These are phyloP conservation scores for Pocillopora grandis DNA, from an alignment of 92 coral and sea anemone species.

Conservation along the genomic window DNA sequence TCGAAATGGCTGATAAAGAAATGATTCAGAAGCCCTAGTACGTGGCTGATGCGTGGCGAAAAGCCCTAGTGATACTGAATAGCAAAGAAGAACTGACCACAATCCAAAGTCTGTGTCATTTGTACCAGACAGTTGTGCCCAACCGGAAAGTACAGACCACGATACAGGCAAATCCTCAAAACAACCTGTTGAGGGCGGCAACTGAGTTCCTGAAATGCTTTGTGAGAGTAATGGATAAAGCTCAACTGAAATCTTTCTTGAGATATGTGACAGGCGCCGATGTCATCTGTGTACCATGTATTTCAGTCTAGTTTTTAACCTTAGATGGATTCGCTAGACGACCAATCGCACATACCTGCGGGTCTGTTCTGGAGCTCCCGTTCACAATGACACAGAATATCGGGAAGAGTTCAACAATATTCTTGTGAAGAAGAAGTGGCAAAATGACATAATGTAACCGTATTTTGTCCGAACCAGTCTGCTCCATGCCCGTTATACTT, in stretches of 20 bases:
- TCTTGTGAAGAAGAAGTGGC: background rate
- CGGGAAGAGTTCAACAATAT: constrained; percentile 39
- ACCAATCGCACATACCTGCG: constrained; percentile 49
- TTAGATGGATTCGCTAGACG: constrained; percentile 43
- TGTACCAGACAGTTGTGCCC: constrained; percentile 37
- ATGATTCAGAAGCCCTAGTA: constrained; percentile 50
- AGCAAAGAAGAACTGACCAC: constrained; percentile 27
- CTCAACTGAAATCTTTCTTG: constrained; percentile 39
- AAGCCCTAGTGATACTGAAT: constrained; percentile 15
- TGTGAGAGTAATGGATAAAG: constrained; percentile 41
- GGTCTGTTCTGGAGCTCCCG: constrained; percentile 53
- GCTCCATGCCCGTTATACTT: background rate
- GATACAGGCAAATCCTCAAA: constrained; percentile 18
- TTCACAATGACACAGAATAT: constrained; percentile 37
- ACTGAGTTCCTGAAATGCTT: constrained; percentile 39
- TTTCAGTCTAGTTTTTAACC: constrained; percentile 29
- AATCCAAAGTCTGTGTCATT: constrained; percentile 14
- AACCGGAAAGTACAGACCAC: constrained; percentile 13
- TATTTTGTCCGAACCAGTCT: background rate
- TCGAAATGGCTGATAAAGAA: constrained; percentile 46
- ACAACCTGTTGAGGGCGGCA: constrained; percentile 23
- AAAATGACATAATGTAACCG: constrained; percentile 25
- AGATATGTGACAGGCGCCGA: constrained; percentile 45
- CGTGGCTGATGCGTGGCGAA: constrained; percentile 15
- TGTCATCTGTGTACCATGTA: constrained; percentile 38